A percentile compares a stretch with the other conserved stretches of the same genome.
These are phyloP conservation scores for Incurvaria masculella DNA, from an alignment of 2,888 invertebrate species.

Conservation along the genomic window DNA sequence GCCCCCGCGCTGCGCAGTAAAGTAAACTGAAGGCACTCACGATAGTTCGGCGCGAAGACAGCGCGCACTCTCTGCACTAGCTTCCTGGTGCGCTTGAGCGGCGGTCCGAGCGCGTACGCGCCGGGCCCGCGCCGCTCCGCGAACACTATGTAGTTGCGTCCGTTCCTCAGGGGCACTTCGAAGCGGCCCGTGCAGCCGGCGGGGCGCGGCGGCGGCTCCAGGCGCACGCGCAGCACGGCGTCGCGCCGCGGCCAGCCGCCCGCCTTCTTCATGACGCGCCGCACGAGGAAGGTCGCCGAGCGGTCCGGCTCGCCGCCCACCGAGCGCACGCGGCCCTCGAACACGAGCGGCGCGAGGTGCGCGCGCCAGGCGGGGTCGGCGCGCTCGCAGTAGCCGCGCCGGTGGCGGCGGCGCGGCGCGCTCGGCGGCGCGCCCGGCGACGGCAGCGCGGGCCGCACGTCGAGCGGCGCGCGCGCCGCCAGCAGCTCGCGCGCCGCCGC, in stretches of 20 bases:
- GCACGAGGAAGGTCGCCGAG: conserved; percentile 41
- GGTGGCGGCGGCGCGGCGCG: conserved; percentile 35
- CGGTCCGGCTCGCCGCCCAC: conserved; percentile 36
- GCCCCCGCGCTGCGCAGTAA: conserved; percentile 14
- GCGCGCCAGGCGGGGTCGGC: conserved; percentile 54
- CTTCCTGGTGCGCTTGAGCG: conserved; percentile 40
- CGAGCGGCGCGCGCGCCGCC: too few species aligned
- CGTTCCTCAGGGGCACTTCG: conserved; percentile 45
- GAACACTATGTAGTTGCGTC: conserved; percentile 50
- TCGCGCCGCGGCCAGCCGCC: conserved; percentile 40
- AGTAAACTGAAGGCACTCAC: conserved; percentile 39
- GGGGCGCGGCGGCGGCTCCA: conserved; percentile 26
- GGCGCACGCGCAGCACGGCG: conserved; percentile 35
- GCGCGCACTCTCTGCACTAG: conserved; percentile 44
- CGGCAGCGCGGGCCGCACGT: not conserved
- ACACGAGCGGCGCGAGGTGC: conserved; percentile 50
- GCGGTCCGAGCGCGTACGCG: conserved; percentile 48
- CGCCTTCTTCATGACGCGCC: conserved; percentile 39
- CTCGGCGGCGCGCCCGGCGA: conserved; percentile 26
- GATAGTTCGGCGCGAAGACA: conserved; percentile 50
- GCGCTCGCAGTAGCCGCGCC: conserved; percentile 40
- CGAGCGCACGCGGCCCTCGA: conserved; percentile 45
- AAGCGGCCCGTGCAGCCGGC: conserved; percentile 43
- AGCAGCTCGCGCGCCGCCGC: conserved; percentile 2
- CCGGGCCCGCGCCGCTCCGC: conserved; percentile 45